Percentiles rank a stretch among this genome's conserved stretches.
These are phyloP conservation scores for Anarhynchus alexandrinus DNA, from an alignment of 2,113 vertebrate species.

Conservation along the genomic window DNA sequence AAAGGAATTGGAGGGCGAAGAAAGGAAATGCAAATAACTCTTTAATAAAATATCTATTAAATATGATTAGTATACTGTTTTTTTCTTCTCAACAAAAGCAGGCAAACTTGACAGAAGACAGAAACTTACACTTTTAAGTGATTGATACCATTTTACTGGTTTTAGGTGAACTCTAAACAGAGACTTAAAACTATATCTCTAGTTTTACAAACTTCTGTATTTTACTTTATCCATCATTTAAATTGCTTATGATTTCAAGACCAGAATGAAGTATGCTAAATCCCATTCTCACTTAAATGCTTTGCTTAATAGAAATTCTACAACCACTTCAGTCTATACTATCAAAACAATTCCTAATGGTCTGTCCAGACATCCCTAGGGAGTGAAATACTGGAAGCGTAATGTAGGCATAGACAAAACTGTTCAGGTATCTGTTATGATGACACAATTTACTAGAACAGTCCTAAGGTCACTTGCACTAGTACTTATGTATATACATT, in stretches of 20 bases:
- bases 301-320: background rate
- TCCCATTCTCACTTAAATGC: background rate
- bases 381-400: background rate
- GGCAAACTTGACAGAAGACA: background rate
- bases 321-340: background rate
- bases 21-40: background rate
- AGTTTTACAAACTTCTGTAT: background rate
- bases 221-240: background rate
- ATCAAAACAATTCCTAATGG: background rate
- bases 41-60: background rate
- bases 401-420: background rate
- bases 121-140: background rate
- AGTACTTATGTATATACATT: background rate
- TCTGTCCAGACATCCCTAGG: background rate
- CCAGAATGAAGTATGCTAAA: background rate
- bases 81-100: background rate
- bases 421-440: background rate
- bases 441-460: background rate
- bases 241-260: background rate
- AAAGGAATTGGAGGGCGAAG: background rate
- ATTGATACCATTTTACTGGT: background rate
- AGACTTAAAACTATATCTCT: background rate
- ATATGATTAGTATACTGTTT: background rate
- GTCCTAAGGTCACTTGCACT: background rate
- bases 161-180: background rate